Conservation (phyloP, 1,140 invertebrate species). For the Latrodectus geometricus region DNA sequence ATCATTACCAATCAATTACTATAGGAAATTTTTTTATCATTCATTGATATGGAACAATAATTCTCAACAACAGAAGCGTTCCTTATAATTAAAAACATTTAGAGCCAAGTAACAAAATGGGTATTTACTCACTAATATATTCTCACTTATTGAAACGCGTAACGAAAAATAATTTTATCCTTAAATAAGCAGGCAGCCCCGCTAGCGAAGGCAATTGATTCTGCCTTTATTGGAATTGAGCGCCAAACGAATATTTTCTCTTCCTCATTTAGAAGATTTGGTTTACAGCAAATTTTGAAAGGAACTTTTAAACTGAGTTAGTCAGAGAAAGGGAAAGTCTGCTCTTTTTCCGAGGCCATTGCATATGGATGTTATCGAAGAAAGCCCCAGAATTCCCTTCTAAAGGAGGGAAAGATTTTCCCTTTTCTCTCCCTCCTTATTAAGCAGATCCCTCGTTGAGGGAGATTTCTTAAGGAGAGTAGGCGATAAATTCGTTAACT, state of each 20-base stretch:
- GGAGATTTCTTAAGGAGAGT: not conserved
- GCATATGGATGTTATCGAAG: conserved; percentile 54
- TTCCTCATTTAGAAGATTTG: conserved; percentile 38
- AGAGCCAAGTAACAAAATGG: too few species aligned
- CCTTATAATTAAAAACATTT: too few species aligned
- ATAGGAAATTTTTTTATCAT: too few species aligned
- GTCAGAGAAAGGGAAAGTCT: not conserved
- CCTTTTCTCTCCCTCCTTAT: conserved; percentile 9
- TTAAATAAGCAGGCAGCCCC: not conserved
- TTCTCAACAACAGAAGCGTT: too few species aligned
- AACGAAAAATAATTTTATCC: not conserved
- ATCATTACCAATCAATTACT: too few species aligned
- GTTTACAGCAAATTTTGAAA: conserved; percentile 35
- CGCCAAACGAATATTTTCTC: not conserved
- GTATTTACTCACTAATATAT: too few species aligned
- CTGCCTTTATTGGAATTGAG: not conserved
- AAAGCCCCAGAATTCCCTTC: not conserved
- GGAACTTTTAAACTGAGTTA: conserved; percentile 56
- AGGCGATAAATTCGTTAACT: conserved; percentile 23
- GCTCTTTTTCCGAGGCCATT: not conserved
- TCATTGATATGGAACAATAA: too few species aligned
- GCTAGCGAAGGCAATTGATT: not conserved
- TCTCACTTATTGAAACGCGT: too few species aligned
- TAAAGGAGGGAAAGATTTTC: not conserved
- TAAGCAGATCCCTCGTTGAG: not conserved